Percentiles rank a stretch among this genome's conserved stretches.
phyloP scores from a whole-genome alignment of 2,113 vertebrate genomes.

The Tachysurus vachellii region DNA sequence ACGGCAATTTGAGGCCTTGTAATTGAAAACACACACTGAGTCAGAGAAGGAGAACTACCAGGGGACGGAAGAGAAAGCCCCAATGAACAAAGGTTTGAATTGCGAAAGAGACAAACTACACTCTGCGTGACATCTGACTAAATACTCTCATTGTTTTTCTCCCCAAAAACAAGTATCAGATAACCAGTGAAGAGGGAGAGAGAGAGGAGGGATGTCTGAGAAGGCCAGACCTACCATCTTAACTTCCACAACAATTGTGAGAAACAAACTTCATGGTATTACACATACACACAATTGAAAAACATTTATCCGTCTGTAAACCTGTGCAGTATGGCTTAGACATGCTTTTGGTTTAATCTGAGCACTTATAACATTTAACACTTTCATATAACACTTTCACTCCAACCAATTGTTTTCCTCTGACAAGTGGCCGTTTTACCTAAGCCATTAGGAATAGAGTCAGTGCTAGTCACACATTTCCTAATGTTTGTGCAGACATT shows the following conservation, averaged over 20 bases:
- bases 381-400: neutral
- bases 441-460: constrained; percentile 15
- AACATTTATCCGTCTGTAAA: constrained; percentile 64
- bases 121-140: constrained; percentile 76
- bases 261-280: constrained; percentile 50
- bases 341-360: constrained; percentile 8
- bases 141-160: constrained; percentile 80
- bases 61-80: constrained; percentile 64
- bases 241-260: constrained; percentile 54
- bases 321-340: constrained; percentile 58
- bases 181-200: constrained; percentile 63
- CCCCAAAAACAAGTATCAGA: constrained; percentile 75
- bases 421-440: constrained; percentile 8
- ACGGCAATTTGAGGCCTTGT: constrained; percentile 65
- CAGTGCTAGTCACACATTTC: constrained; percentile 33
- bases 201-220: constrained; percentile 52
- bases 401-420: neutral
- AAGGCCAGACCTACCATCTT: constrained; percentile 60
- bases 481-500: constrained; percentile 33
- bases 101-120: constrained; percentile 76
- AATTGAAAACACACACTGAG: constrained; percentile 78
- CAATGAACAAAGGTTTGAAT: constrained; percentile 72
- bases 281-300: constrained; percentile 57
- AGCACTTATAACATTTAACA: neutral
- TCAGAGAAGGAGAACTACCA: constrained; percentile 68